phyloP scores from a whole-genome alignment of 30 jellyfish, hydroid and myxozoan species.

The Aurelia coerulea region DNA sequence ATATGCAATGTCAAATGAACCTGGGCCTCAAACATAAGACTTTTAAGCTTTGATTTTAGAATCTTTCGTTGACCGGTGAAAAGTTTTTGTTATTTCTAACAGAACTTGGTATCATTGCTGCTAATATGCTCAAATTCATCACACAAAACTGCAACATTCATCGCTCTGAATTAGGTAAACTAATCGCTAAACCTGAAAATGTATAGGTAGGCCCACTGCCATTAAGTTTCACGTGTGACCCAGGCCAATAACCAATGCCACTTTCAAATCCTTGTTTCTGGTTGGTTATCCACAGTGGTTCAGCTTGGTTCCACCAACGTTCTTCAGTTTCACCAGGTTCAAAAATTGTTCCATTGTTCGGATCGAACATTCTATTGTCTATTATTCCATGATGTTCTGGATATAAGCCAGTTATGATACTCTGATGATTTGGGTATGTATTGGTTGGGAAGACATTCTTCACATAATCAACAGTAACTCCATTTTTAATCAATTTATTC shows the following conservation, averaged over 20 bases:
- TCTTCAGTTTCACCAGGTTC: conserved; percentile 63
- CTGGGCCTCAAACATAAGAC: too few relatives aligned
- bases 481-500: conserved; percentile 53
- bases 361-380: conserved; percentile 81
- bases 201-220: conserved; percentile 44
- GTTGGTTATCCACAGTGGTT: conserved; percentile 85
- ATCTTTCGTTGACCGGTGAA: too few relatives aligned
- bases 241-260: conserved; percentile 89
- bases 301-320: conserved; percentile 85
- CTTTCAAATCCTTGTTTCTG: conserved; percentile 70
- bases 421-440: conserved; percentile 92
- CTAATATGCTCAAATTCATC: too few relatives aligned
- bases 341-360: conserved; percentile 65
- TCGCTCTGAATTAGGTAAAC: too few relatives aligned
- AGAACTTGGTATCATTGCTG: too few relatives aligned
- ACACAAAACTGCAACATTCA: too few relatives aligned
- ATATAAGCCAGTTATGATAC: conserved; percentile 88
- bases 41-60: too few relatives aligned
- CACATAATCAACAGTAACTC: conserved; percentile 88
- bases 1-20: too few relatives aligned
- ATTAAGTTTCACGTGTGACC: conserved; percentile 51
- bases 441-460: conserved; percentile 90
- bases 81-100: too few relatives aligned
- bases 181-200: neutral
- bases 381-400: conserved; percentile 96